Evolutionary conservation across 2,888 invertebrate genomes (phyloP).

Genomic region (Conomelus anceps): DNA sequence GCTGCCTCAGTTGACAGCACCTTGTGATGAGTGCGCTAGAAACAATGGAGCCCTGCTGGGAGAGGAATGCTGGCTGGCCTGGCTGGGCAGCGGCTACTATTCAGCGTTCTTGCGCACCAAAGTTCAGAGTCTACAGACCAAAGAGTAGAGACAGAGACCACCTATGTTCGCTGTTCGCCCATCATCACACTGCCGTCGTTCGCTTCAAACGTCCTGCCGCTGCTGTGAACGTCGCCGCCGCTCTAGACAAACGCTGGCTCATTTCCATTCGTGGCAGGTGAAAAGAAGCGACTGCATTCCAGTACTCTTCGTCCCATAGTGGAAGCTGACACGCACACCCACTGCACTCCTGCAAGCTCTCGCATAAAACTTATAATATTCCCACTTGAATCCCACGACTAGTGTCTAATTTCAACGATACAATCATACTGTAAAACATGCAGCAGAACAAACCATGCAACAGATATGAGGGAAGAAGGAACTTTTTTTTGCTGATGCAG

Average conservation of each 20-base stretch:
- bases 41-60: not conserved
- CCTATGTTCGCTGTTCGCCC: not conserved
- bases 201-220: not conserved
- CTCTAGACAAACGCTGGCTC: not conserved
- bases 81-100: not conserved
- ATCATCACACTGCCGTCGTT: not conserved
- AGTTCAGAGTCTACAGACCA: too few relatives aligned
- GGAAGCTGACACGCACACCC: not conserved
- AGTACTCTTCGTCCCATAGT: not conserved
- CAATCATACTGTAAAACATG: not conserved
- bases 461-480: too few relatives aligned
- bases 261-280: not conserved
- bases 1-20: not conserved
- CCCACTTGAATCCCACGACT: not conserved
- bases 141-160: not conserved
- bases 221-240: not conserved
- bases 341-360: too few relatives aligned
- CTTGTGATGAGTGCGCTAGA: not conserved
- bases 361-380: not conserved
- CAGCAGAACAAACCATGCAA: too few relatives aligned
- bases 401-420: not conserved
- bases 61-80: too few relatives aligned
- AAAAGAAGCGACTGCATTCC: not conserved
- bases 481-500: too few relatives aligned
- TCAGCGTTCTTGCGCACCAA: too few relatives aligned